phyloP scores from a whole-genome alignment of 35 echinoderm and acorn worm genomes.

The Ptychodera flava region DNA sequence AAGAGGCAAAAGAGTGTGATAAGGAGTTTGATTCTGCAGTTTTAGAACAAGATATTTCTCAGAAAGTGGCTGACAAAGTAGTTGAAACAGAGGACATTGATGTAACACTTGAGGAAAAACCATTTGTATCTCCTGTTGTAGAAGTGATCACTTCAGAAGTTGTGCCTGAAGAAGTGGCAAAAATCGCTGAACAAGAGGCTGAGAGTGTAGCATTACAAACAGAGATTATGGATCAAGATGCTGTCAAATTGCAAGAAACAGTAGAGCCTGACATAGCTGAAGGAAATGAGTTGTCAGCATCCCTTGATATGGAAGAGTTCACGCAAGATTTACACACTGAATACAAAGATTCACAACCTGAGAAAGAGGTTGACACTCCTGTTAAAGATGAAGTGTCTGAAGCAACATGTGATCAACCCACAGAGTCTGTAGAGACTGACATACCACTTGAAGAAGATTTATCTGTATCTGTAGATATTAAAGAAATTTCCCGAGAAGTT shows the following conservation, averaged over 20 bases:
- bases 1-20: conserved; percentile 2
- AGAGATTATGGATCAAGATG: conserved; percentile 26
- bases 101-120: background rate
- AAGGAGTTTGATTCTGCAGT: background rate
- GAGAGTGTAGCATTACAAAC: background rate
- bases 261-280: background rate
- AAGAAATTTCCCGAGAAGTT: background rate
- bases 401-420: background rate
- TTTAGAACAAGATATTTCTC: background rate
- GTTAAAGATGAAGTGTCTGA: background rate
- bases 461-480: background rate
- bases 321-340: no score
- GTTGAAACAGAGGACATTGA: background rate
- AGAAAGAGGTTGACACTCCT: background rate
- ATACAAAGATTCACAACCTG: background rate
- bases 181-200: conserved; percentile 23
- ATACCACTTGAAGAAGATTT: background rate
- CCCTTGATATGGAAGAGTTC: no score
- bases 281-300: no score
- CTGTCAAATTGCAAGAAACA: background rate
- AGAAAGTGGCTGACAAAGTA: no score
- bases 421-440: background rate
- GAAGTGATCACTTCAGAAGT: background rate
- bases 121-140: background rate
- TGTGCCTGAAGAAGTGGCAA: background rate